These are phyloP conservation scores for Heliconius sara DNA, from an alignment of 2,888 invertebrate species.

Conservation along the genomic window DNA sequence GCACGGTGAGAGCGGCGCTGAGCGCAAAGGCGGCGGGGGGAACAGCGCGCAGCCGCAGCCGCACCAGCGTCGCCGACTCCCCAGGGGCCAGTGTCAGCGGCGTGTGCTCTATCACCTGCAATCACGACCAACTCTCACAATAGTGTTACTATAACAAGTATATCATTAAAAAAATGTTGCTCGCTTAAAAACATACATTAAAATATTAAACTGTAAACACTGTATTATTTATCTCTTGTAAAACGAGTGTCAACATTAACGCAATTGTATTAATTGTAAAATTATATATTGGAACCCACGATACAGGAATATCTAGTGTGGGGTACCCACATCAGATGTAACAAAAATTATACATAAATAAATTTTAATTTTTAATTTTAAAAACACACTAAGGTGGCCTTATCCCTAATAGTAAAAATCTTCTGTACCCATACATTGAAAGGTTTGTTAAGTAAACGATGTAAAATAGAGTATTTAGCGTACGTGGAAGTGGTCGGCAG, in stretches of 20 bases:
- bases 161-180: background rate
- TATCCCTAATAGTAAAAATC: background rate
- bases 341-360: no score
- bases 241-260: no score
- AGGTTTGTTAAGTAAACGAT: background rate
- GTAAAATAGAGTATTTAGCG: conserved; percentile 41
- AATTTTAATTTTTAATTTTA: no score
- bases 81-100: conserved; percentile 54
- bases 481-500: conserved; percentile 61
- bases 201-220: background rate
- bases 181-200: no score
- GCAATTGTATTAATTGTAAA: no score
- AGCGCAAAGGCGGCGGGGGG: conserved; percentile 42
- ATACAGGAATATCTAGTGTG: no score
- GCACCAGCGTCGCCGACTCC: conserved; percentile 47
- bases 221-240: no score
- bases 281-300: no score
- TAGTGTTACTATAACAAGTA: background rate
- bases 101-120: conserved; percentile 53
- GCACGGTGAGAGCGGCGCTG: conserved; percentile 60
- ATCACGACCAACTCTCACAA: background rate
- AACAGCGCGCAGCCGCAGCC: conserved; percentile 43
- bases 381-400: background rate
- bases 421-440: no score
- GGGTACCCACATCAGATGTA: no score